Base-by-base conservation (phyloP, 2,797 vertebrate genomes). In the Rhinella marina region DNA sequence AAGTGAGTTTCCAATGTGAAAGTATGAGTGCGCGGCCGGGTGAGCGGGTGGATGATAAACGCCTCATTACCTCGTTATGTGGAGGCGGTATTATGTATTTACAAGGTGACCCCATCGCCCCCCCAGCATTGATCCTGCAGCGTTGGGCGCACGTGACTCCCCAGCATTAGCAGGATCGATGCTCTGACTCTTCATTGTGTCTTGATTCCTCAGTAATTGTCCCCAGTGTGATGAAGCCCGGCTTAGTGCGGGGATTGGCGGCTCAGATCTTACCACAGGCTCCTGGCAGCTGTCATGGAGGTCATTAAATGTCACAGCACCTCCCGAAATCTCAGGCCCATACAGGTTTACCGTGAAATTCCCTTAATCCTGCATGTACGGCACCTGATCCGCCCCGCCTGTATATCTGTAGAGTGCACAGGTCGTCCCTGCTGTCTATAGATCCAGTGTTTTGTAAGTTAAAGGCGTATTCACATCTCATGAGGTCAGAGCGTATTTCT, bases 241-340 rank as follows among this genome's bases (percentile, higher is more conserved):
- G 73, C 23, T 76, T 76, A 76, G 21, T n/a, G 23, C 73, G 52
- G 50, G 73, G 73, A 76, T 76, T 76, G 73, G 48, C 70, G 32
- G 70, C 29, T 73, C 61, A 7, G 70, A 32, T 48, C 70, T 29
- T 5, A 79, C 52, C 76, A 19, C 76, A 10, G 50, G 76, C 50
- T 19, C 76, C 76, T 56, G 76, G 76, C 76, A 79, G 54, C 76
- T 57, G 54, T 57, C 21, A 14, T 79, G 76, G 76, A 78, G 76
- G 76, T 57, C 76, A 79, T 19, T 1, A 56, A 79, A 50, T 52
- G 52, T 75, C 76, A 57, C 76, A 27, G 54, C 54, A 48, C 9
- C 75, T 54, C 41, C 72, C 72, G n/a, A 23, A 48, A 50, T 75
- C n/a, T 0, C 48, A n/a, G n/a, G n/a, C n/a, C n/a, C n/a, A n/a